Base-by-base conservation (phyloP, 1,140 invertebrate species). In the Solenopsis fugax region DNA sequence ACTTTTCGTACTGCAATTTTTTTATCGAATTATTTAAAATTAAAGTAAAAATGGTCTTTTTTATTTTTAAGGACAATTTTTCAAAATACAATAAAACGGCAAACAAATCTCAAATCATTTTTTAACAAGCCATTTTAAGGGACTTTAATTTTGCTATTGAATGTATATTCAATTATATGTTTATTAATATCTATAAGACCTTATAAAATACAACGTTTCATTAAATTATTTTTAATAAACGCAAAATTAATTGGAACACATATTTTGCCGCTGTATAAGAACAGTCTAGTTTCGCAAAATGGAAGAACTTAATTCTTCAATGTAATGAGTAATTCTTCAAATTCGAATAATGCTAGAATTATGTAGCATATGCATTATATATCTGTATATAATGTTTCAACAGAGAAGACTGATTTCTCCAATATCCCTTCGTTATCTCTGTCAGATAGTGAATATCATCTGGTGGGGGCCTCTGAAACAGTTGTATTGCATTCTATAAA, bases 371-470 rank as follows among this genome's bases (percentile, higher is more conserved):
- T 48, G 48, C 24, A 10, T 73, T 41, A 41, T 56, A 73, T 56
- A 56, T 37, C 7, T 18, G 18, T 2, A 12, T 16, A 60, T 29
- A 76, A 62, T 50, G 24, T 37, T 67, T 21, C 21, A 67, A 52
- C 29, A 13, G 3, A 10, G 4, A 52, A 65, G 18, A 65, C 6
- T 67, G 60, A 78, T 78, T 78, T 21, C 29, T 48, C 4, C 29
- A 21, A 21, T 76, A 60, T 0, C 9, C 0, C 9, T 34, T 21
- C 13, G 29, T 80, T 80, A 80, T 80, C 77, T 80, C 4, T 45
- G 56, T 29, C 73, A 48, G 75, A 77, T 77, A 77, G n/a, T n/a
- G 41, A 60, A 64, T 60, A 37, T 21, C 6, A 76, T 16, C 37
- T 29, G 29, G 29, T 29, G 29, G 29, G 29, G 29, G 29, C 21